Evolutionary conservation across 2,797 vertebrate species (phyloP), one percentile per base, ranked within the genome.

Genomic region (Mareca penelope): DNA sequence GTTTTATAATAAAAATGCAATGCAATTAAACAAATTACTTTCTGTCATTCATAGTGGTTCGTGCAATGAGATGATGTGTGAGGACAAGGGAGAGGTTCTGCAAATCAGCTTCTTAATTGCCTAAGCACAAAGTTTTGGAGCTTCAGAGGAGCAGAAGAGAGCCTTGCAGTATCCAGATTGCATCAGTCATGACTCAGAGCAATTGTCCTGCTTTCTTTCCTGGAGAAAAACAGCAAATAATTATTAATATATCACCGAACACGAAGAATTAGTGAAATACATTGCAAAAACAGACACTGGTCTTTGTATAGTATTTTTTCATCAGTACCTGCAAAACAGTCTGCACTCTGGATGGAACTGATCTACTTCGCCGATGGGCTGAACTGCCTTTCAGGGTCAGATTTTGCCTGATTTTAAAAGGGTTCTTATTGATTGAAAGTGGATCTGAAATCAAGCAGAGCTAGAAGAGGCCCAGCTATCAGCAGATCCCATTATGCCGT

Each of bases 341-440:
- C 26, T 65, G 37, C 14, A 13, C n/a, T 64, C 77, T 18, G 10
- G 82, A 89, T 75, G 61, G 71, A 83, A 35, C 50, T 63, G 75
- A 80, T 93, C 86, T 94, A 75, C 90, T 94, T 80, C 89, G 89
- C 83, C 89, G 69, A 88, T 85, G 88, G 88, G 65, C 89, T 84
- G 92, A 94, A 35, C 79, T 56, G 71, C 61, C 71, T 83, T 75
- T 72, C 61, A 67, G 89, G 86, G 85, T 93, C 91, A 94, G 79
- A 94, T 87, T 33, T 85, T 68, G 57, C 39, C 63, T 63, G 50
- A 75, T 96, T 95, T 95, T 87, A 93, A 94, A 94, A 93, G 50
- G 85, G 19, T 94, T 82, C 71, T 73, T 94, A 94, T 96, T 96
- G 94, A 96, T 94, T 96, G 94, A 92, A 92, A 96, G 77, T 40